These are phyloP conservation scores for Cynopterus brachyotis DNA, from an alignment of 2,113 vertebrate genomes.

Conservation along the genomic window DNA sequence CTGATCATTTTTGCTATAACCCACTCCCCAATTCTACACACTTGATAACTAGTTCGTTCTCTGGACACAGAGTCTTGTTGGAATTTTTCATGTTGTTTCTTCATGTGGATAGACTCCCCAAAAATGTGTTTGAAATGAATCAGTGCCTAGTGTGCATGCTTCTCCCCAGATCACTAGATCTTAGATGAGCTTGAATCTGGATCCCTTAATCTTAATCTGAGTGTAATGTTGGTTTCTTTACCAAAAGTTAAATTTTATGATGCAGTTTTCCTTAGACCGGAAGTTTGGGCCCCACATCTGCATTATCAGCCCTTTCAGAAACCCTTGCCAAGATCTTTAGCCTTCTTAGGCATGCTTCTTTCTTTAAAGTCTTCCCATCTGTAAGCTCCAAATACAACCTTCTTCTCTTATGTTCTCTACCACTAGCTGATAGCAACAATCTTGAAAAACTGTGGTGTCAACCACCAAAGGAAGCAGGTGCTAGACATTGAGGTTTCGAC, in stretches of 20 bases:
- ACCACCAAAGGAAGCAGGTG: background rate
- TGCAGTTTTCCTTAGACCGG: background rate
- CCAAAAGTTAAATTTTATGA: background rate
- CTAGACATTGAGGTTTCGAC: background rate
- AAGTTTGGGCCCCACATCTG: background rate
- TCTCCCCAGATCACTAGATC: background rate
- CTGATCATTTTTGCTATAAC: background rate
- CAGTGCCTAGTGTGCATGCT: background rate
- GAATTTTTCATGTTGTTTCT: background rate
- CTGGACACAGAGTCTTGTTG: background rate
- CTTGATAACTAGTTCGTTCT: background rate
- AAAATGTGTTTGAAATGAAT: background rate
- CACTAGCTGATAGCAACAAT: background rate
- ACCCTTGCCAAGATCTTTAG: background rate
- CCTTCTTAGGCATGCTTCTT: background rate
- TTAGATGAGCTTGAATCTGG: background rate
- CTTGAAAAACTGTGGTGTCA: background rate
- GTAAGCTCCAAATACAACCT: background rate
- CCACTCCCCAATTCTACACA: background rate
- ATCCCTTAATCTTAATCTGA: background rate
- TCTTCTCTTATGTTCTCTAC: background rate
- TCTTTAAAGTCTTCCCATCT: background rate
- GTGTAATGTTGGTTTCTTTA: background rate
- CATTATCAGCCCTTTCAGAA: background rate
- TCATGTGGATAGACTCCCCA: background rate